phyloP scores from a whole-genome alignment of 2,113 vertebrate species.

The Parotia lawesii region DNA sequence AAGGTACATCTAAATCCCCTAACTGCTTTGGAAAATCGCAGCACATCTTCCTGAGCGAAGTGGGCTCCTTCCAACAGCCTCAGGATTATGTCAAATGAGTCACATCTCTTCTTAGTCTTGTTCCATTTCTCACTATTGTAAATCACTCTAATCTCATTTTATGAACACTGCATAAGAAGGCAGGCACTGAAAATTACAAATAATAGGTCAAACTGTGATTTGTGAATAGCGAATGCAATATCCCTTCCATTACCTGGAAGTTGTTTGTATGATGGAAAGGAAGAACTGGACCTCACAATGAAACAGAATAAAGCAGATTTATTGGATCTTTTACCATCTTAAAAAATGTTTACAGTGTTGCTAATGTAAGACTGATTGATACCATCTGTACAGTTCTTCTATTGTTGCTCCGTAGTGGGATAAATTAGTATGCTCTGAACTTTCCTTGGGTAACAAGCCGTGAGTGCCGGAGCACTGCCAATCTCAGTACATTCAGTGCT shows the following conservation, averaged over 20 bases:
- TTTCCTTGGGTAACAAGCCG: slow-evolving; percentile 11
- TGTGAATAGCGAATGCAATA: slow-evolving; percentile 15
- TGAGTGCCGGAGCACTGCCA: not conserved
- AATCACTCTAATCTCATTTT: slow-evolving; percentile 49
- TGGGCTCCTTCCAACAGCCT: not conserved
- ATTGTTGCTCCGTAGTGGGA: not conserved
- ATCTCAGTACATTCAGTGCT: slow-evolving; percentile 4
- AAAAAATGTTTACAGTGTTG: slow-evolving; percentile 39
- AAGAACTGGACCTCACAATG: slow-evolving; percentile 27
- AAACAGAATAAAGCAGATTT: slow-evolving; percentile 26
- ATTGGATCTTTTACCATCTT: slow-evolving; percentile 19
- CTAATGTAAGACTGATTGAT: slow-evolving; percentile 26
- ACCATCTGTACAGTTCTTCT: not conserved
- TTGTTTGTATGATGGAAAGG: slow-evolving; percentile 45
- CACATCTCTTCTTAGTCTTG: slow-evolving; percentile 33
- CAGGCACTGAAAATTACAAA: slow-evolving; percentile 55
- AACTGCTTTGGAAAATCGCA: not conserved
- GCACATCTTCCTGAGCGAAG: not conserved
- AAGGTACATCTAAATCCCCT: not conserved
- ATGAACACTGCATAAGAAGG: slow-evolving; percentile 19
- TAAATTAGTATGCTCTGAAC: slow-evolving; percentile 30
- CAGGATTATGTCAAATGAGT: slow-evolving; percentile 27
- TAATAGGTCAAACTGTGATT: slow-evolving; percentile 50
- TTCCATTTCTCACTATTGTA: slow-evolving; percentile 25
- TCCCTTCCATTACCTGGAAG: slow-evolving; percentile 48